phyloP scores from a whole-genome alignment of 2,797 vertebrate genomes.

The Amphiprion clarkii region DNA sequence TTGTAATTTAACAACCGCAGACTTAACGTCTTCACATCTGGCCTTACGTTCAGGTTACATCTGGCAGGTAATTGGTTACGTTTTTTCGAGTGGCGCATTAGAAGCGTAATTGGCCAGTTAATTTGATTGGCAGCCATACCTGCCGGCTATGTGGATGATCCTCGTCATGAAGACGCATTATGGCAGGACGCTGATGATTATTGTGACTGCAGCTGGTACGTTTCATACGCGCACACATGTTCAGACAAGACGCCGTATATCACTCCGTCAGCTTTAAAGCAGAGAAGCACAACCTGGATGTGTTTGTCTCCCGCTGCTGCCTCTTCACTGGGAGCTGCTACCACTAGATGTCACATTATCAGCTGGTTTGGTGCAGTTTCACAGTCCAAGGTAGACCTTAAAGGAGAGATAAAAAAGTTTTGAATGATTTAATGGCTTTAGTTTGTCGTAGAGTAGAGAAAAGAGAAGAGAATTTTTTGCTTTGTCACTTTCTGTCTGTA shows the following conservation, averaged over 20 bases:
- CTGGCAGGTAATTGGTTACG: constrained; percentile 53
- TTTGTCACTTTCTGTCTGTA: too few species aligned
- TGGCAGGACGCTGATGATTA: constrained; percentile 13
- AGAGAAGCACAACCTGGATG: background rate
- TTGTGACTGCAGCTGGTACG: constrained; percentile 41
- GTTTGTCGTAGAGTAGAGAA: too few species aligned
- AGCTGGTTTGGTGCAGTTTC: background rate
- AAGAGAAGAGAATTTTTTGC: too few species aligned
- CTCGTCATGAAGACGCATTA: constrained; percentile 6
- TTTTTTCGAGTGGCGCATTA: constrained; percentile 45
- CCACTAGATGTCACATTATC: background rate
- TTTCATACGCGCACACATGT: background rate
- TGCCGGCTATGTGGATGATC: constrained; percentile 58
- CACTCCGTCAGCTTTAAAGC: background rate
- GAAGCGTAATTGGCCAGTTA: constrained; percentile 70
- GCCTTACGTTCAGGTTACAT: constrained; percentile 50
- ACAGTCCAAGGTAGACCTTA: too few species aligned
- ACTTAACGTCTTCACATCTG: constrained; percentile 64
- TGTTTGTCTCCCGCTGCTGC: too few species aligned
- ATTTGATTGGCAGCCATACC: constrained; percentile 65
- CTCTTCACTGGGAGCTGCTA: too few species aligned
- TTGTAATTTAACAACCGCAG: constrained; percentile 28
- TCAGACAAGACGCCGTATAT: background rate
- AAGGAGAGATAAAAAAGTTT: too few species aligned
- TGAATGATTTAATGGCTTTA: too few species aligned